Percentiles rank a stretch among this genome's conserved stretches.
Evolutionary conservation across 1,140 invertebrate species (phyloP).

Genomic region (Bombus waltoni): DNA sequence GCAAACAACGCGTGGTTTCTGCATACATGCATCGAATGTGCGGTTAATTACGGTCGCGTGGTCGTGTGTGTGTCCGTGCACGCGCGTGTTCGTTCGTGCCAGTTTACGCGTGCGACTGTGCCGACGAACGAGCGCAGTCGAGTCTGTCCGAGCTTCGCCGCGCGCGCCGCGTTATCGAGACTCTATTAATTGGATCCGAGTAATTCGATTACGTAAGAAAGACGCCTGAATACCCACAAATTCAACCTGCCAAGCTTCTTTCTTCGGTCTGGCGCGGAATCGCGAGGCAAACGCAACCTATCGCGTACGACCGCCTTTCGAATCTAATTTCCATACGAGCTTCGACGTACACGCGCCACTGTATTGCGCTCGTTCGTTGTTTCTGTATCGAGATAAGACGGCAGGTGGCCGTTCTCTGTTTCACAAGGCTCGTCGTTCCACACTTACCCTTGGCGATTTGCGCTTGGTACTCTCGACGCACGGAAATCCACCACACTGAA

Average conservation of each 20-base stretch:
- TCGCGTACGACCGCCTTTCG: neutral
- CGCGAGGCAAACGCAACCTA: neutral
- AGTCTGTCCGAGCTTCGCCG: neutral
- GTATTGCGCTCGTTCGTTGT: neutral
- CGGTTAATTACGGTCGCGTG: conserved; percentile 59
- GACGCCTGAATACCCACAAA: conserved; percentile 69
- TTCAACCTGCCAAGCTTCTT: conserved; percentile 33
- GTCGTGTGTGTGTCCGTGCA: neutral
- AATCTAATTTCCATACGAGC: neutral
- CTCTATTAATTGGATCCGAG: conserved; percentile 74
- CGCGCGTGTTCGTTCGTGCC: no score
- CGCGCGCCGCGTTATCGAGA: conserved; percentile 49
- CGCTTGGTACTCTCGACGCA: conserved; percentile 76
- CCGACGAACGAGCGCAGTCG: conserved; percentile 23
- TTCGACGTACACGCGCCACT: neutral
- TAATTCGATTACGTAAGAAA: conserved; percentile 76
- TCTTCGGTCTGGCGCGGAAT: neutral
- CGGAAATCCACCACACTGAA: conserved; percentile 82
- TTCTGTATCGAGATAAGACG: neutral
- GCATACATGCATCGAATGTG: conserved; percentile 55
- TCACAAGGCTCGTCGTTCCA: conserved; percentile 1
- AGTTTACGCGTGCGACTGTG: neutral
- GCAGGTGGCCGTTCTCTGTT: no score
- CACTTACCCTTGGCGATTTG: conserved; percentile 79
- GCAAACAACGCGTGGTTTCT: conserved; percentile 62